A percentile compares a stretch with the other conserved stretches of the same genome.
Conservation (phyloP, 2,888 invertebrate species). For the Ichneumoninae sp. region DNA sequence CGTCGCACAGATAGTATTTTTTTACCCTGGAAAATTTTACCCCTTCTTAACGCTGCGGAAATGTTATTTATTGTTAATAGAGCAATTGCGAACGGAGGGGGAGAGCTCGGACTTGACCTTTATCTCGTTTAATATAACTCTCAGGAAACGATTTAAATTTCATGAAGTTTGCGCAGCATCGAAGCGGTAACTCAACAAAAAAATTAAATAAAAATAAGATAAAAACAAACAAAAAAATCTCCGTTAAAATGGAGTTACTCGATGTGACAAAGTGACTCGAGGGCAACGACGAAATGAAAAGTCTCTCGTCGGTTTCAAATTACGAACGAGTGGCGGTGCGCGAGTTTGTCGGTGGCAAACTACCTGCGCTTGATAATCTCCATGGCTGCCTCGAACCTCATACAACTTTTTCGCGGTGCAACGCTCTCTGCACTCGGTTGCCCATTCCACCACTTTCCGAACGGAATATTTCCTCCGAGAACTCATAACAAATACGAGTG, state of each 20-base stretch:
- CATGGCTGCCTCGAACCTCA: constrained; percentile 27
- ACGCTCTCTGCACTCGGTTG: not conserved
- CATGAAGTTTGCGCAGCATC: not conserved
- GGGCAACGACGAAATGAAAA: constrained; percentile 9
- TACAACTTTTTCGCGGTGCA: constrained; percentile 37
- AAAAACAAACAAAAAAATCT: not conserved
- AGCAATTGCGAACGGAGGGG: not conserved
- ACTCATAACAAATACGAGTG: constrained; percentile 21
- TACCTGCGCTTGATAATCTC: constrained; percentile 21
- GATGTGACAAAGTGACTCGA: constrained; percentile 7
- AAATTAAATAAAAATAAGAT: not conserved
- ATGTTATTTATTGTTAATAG: not conserved
- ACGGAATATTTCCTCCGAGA: constrained; percentile 10
- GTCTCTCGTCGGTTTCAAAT: constrained; percentile 20
- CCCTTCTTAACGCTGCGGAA: not conserved
- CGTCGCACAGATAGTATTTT: too few species aligned
- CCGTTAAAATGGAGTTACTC: not conserved
- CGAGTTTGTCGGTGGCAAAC: constrained; percentile 1
- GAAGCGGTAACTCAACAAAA: not conserved
- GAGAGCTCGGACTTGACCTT: not conserved
- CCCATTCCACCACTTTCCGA: not conserved
- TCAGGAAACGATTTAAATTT: not conserved
- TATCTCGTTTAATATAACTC: too few species aligned
- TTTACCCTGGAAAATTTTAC: not conserved
- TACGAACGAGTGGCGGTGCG: not conserved